Percentiles rank a stretch among this genome's conserved stretches.
Conservation (phyloP, 2,797 vertebrate genomes). For the Myiothlypis coronata region DNA sequence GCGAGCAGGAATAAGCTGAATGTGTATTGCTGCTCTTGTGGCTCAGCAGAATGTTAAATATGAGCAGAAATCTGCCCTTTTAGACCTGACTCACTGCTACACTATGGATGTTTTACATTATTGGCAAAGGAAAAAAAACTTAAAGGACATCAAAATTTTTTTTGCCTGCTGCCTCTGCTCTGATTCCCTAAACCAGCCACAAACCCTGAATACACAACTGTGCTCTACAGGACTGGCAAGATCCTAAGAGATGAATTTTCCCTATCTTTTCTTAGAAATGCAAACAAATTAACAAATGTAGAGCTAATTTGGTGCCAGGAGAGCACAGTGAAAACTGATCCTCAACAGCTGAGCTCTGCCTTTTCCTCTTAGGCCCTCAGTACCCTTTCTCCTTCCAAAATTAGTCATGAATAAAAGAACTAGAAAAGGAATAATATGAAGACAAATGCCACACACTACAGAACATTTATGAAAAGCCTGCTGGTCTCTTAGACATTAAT, state of each 20-base stretch:
- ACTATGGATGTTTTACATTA: neutral
- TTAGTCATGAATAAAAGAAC: neutral
- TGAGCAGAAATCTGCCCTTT: neutral
- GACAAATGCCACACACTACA: neutral
- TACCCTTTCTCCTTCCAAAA: neutral
- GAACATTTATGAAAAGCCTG: neutral
- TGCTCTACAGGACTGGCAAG: neutral
- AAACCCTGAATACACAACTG: neutral
- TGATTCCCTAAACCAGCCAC: neutral
- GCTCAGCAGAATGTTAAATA: neutral
- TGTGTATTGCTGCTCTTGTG: neutral
- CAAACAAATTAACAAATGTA: slow-evolving; percentile 42
- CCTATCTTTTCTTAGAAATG: slow-evolving; percentile 17
- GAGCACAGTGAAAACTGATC: neutral
- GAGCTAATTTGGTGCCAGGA: slow-evolving; percentile 1
- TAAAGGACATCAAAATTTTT: neutral
- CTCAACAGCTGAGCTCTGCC: slow-evolving; percentile 8
- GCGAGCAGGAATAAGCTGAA: neutral
- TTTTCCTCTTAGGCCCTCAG: neutral
- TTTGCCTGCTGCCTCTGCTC: neutral
- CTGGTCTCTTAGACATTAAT: neutral
- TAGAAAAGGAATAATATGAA: neutral
- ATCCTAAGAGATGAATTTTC: neutral
- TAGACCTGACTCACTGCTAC: neutral
- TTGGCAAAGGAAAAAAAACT: neutral